Conservation (phyloP, 2,113 vertebrate genomes). For the Microtus montanus region DNA sequence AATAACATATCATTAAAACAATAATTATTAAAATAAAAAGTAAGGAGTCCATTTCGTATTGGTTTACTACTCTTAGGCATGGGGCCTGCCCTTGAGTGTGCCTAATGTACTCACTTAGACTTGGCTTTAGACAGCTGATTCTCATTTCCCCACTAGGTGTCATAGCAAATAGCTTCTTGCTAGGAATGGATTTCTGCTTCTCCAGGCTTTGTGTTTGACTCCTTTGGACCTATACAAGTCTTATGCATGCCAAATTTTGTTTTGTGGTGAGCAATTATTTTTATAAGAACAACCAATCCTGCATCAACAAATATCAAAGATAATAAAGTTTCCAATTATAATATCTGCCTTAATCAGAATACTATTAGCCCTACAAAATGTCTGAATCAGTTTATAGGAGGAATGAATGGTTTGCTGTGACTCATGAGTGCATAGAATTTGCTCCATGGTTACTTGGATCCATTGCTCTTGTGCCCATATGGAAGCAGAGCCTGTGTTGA, state of each 20-base stretch:
- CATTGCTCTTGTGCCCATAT: not conserved
- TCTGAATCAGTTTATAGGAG: not conserved
- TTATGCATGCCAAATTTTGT: too few species aligned
- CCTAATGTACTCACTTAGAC: too few species aligned
- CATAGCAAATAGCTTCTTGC: not conserved
- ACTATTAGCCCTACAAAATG: not conserved
- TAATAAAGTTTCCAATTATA: not conserved
- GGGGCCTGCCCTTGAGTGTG: too few species aligned
- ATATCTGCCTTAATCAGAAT: not conserved
- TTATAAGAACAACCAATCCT: not conserved
- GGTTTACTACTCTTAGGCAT: too few species aligned
- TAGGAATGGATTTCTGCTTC: not conserved
- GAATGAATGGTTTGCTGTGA: not conserved
- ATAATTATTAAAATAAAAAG: too few species aligned
- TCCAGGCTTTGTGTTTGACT: not conserved
- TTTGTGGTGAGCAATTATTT: not conserved
- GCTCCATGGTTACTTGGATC: too few species aligned
- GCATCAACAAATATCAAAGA: not conserved
- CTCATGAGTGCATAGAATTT: not conserved
- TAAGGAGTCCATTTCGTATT: too few species aligned
- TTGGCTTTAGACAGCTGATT: too few species aligned
- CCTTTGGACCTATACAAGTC: not conserved
- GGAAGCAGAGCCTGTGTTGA: not conserved
- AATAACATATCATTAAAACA: too few species aligned
- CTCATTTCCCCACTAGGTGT: not conserved